Percentiles rank a stretch among this genome's conserved stretches.
Conservation (phyloP, 2,888 invertebrate genomes). For the Palloptera scutellata region DNA sequence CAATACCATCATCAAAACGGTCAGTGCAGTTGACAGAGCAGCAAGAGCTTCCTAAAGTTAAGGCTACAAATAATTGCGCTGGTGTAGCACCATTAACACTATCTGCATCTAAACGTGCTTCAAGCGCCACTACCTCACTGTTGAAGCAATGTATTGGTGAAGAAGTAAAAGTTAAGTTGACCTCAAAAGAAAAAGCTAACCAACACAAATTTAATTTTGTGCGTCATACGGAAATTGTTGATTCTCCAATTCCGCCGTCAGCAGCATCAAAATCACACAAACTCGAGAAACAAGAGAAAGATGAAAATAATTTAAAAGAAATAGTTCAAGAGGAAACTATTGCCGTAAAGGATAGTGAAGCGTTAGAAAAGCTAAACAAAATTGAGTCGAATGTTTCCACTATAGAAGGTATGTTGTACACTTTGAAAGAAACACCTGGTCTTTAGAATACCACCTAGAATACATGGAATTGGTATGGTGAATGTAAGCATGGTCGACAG, state of each 20-base stretch:
- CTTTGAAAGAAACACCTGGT: no score
- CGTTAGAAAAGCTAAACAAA: not conserved
- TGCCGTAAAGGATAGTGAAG: not conserved
- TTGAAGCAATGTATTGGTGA: no score
- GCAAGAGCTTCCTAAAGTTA: not conserved
- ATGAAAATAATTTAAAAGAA: no score
- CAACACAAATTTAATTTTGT: conserved; percentile 33
- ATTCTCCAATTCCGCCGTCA: not conserved
- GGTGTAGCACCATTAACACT: not conserved
- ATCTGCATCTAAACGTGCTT: no score
- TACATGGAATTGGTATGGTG: no score
- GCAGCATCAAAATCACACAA: not conserved
- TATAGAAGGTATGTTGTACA: not conserved
- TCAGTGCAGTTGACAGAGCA: not conserved
- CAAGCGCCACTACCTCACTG: no score
- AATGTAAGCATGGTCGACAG: not conserved
- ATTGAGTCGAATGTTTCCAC: not conserved
- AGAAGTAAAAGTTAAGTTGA: not conserved
- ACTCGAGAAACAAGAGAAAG: not conserved
- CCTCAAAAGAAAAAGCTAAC: conserved; percentile 3
- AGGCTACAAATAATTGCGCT: not conserved
- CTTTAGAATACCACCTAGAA: no score
- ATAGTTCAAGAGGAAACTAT: not conserved
- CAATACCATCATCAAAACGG: no score
- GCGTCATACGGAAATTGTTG: conserved; percentile 20